A percentile compares a stretch with the other conserved stretches of the same genome.
Conservation (phyloP, 2,888 invertebrate species). For the Hecatera dysodea region DNA sequence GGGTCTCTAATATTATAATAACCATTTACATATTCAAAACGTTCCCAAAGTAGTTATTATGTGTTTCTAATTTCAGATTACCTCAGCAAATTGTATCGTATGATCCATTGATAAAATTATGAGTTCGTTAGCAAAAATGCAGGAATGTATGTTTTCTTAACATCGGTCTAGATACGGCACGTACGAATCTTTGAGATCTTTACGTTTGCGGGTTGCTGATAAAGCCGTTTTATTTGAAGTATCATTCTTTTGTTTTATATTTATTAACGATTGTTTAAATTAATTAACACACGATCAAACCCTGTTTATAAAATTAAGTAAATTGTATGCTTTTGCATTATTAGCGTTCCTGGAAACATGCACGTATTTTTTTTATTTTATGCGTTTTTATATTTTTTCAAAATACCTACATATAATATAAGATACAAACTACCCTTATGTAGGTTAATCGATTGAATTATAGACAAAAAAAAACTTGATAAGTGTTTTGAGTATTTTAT, state of each 20-base stretch:
- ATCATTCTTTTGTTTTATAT: conserved; percentile 3
- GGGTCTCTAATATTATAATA: background rate
- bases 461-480: too few species aligned
- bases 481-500: too few species aligned
- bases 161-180: conserved; percentile 43
- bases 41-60: background rate
- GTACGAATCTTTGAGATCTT: conserved; percentile 38
- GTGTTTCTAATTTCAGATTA: background rate
- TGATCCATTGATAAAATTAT: conserved; percentile 26
- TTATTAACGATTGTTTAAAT: background rate
- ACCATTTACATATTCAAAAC: background rate
- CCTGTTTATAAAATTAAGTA: background rate
- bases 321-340: background rate
- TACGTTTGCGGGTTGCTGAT: conserved; percentile 24
- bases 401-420: background rate
- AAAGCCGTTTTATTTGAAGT: conserved; percentile 11
- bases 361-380: background rate
- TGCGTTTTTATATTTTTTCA: conserved; percentile 8
- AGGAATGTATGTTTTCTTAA: conserved; percentile 47
- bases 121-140: conserved; percentile 23
- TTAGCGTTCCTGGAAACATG: background rate
- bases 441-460: background rate
- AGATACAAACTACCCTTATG: background rate
- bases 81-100: conserved; percentile 1
- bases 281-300: background rate